Evolutionary conservation across 92 coral and sea anemone genomes (phyloP).

Genomic region (Bergia puertoricense): DNA sequence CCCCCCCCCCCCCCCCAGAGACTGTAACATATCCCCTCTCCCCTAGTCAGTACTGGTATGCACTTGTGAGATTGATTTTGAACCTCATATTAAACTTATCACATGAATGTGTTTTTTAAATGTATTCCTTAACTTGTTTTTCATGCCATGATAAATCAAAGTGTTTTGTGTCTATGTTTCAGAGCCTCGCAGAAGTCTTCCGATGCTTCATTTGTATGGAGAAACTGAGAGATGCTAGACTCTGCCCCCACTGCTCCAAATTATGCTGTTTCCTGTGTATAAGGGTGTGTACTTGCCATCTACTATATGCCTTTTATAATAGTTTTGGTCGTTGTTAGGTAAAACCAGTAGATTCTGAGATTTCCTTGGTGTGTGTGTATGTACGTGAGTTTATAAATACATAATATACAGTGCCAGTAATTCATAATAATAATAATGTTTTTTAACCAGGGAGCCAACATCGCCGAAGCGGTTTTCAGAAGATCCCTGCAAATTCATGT

Average conservation of each 20-base stretch:
- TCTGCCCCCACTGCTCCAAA: slow-evolving; percentile 99
- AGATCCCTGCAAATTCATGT: no score
- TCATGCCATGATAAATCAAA: neutral
- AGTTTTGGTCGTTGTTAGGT: neutral
- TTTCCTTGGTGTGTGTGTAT: no score
- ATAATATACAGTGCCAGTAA: no score
- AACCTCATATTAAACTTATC: neutral
- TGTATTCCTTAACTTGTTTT: neutral
- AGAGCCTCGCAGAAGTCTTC: slow-evolving; percentile 97
- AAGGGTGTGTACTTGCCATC: slow-evolving; percentile 63
- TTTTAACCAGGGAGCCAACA: no score
- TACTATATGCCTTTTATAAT: neutral
- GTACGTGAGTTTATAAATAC: no score
- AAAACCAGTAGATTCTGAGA: no score
- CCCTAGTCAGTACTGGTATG: no score
- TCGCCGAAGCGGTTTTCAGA: no score
- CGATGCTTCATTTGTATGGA: slow-evolving; percentile 99
- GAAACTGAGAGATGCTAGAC: slow-evolving; percentile 96
- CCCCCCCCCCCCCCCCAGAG: no score
- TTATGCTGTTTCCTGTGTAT: slow-evolving; percentile 95
- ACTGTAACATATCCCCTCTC: no score
- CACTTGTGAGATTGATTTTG: neutral
- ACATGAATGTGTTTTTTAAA: neutral
- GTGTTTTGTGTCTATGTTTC: slow-evolving; percentile 12
- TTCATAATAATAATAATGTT: no score